Conservation (phyloP, 53 echinoderm and acorn worm genomes). For the Apostichopus leukothele region DNA sequence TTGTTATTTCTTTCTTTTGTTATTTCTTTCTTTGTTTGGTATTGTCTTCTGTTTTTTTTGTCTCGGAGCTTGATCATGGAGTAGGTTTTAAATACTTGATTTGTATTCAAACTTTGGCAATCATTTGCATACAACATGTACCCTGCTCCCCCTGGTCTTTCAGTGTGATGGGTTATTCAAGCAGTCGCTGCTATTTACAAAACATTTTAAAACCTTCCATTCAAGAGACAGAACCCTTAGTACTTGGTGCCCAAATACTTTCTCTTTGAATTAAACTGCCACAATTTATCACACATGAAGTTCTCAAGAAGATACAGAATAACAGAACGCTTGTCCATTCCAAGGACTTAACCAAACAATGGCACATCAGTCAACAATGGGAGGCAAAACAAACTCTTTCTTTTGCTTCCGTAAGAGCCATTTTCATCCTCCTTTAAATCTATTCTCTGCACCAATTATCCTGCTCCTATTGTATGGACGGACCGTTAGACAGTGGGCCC, state of each 20-base stretch:
- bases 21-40: no score
- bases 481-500: neutral
- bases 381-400: conserved; percentile 39
- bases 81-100: no score
- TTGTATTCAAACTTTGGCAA: no score
- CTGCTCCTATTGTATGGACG: neutral
- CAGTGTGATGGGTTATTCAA: no score
- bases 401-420: neutral
- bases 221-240: neutral
- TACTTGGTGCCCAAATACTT: neutral
- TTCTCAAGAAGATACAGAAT: neutral
- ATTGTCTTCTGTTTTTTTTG: no score
- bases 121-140: no score
- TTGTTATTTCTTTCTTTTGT: no score
- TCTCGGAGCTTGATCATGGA: no score
- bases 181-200: neutral
- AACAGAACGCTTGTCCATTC: neutral
- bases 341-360: conserved; percentile 5
- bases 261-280: neutral
- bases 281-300: neutral
- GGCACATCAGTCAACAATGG: neutral
- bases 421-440: neutral
- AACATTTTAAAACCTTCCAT: neutral
- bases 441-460: conserved; percentile 24
- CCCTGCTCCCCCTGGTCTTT: no score